Evolutionary conservation across 1,140 invertebrate genomes (phyloP).

Genomic region (Heliconius himera): DNA sequence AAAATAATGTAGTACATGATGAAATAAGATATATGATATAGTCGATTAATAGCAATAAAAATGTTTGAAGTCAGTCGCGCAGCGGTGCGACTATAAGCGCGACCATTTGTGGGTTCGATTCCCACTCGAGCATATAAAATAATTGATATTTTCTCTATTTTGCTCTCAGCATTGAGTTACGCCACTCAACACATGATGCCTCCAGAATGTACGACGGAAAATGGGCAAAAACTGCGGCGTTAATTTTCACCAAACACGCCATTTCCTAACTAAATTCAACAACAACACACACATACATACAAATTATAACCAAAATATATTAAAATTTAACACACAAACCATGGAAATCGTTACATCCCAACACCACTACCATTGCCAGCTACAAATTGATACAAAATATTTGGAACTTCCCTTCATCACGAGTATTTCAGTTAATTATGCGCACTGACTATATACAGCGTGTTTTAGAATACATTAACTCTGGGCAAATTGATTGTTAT

Average conservation of each 20-base stretch:
- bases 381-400: slow-evolving; percentile 26
- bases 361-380: neutral
- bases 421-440: slow-evolving; percentile 51
- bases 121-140: too few species aligned
- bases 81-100: too few species aligned
- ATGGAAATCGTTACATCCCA: neutral
- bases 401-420: slow-evolving; percentile 23
- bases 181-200: too few species aligned
- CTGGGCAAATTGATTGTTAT: slow-evolving; percentile 41
- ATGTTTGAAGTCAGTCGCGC: too few species aligned
- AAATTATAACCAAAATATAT: neutral
- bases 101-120: too few species aligned
- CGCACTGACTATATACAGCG: slow-evolving; percentile 44
- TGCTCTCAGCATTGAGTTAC: too few species aligned
- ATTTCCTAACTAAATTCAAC: neutral
- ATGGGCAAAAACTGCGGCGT: too few species aligned
- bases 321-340: neutral
- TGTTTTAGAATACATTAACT: slow-evolving; percentile 50
- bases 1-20: neutral
- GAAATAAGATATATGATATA: neutral
- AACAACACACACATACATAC: too few species aligned
- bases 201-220: too few species aligned
- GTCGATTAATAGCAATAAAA: neutral
- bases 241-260: neutral
- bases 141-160: too few species aligned